These are phyloP conservation scores for Halocynthia roretzi DNA, from an alignment of 23 tunicate species.

Conservation along the genomic window DNA sequence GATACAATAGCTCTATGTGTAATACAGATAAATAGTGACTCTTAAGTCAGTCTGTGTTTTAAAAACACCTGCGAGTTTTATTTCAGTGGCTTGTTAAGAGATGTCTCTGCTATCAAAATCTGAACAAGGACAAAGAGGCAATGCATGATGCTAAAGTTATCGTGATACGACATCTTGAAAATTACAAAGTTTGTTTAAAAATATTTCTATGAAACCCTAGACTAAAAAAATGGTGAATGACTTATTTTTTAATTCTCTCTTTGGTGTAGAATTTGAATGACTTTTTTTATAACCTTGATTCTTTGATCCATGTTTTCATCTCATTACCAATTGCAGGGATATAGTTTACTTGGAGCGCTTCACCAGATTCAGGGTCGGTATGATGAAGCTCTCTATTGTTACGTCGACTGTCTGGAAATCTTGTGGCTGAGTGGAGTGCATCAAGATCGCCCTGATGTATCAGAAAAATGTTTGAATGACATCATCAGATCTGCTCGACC, in stretches of 20 bases:
- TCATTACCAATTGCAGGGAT: conserved; percentile 5
- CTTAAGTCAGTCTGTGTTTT: background rate
- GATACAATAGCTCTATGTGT: background rate
- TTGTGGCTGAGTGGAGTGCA: conserved; percentile 11
- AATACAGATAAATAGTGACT: background rate
- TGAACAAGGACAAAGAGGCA: conserved; percentile 20
- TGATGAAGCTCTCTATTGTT: conserved; percentile 23
- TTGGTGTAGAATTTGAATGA: background rate
- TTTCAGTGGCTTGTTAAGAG: conserved; percentile 17
- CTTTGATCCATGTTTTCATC: background rate
- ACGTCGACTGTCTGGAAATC: conserved; percentile 25
- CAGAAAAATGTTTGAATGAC: conserved; percentile 11
- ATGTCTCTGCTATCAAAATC: conserved; percentile 24
- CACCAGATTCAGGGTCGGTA: conserved; percentile 24
- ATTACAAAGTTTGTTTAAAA: conserved; percentile 16
- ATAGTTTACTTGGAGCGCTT: conserved; percentile 6
- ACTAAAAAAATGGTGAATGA: background rate
- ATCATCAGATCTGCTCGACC: conserved; percentile 26
- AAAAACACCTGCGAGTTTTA: background rate
- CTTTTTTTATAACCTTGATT: background rate
- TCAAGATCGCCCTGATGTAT: background rate
- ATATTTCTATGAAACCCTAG: background rate
- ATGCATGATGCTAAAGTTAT: conserved; percentile 26
- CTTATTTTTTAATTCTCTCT: background rate
- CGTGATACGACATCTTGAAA: conserved; percentile 11